Conservation (phyloP, 2,888 invertebrate genomes). For the Hermaeophaga mercurialis region DNA sequence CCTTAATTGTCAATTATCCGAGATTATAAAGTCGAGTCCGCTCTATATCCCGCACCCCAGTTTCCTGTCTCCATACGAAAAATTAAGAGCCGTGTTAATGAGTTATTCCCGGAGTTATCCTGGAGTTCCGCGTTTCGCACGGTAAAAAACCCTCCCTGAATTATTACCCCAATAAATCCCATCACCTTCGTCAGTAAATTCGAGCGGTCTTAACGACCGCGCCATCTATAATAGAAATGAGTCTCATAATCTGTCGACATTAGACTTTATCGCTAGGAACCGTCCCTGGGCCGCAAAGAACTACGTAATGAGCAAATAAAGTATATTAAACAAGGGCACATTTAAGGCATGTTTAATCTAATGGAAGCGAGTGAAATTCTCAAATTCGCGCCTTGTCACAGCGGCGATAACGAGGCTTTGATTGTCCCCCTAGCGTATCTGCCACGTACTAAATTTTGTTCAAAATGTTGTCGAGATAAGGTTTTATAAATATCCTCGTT, state of each 20-base stretch:
- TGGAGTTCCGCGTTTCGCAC: constrained; percentile 1
- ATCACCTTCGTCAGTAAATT: constrained; percentile 23
- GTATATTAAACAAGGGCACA: constrained; percentile 51
- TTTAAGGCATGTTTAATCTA: constrained; percentile 50
- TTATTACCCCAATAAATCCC: constrained; percentile 18
- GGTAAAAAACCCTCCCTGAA: constrained; percentile 14
- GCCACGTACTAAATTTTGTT: constrained; percentile 54
- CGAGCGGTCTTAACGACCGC: constrained; percentile 15
- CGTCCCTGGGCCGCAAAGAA: constrained; percentile 40
- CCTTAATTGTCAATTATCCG: constrained; percentile 12
- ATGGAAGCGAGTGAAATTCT: constrained; percentile 48
- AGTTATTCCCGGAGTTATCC: constrained; percentile 14
- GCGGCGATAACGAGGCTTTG: constrained; percentile 47
- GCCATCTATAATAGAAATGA: constrained; percentile 21
- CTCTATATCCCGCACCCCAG: constrained; percentile 9
- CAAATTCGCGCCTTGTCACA: constrained; percentile 45
- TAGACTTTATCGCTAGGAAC: constrained; percentile 38
- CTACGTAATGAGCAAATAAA: constrained; percentile 49
- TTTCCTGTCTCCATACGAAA: constrained; percentile 10
- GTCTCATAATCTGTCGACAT: constrained; percentile 22
- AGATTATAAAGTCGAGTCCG: constrained; percentile 15
- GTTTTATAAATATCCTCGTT: constrained; percentile 56
- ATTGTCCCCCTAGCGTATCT: constrained; percentile 49
- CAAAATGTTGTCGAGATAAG: constrained; percentile 55
- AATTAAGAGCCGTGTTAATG: constrained; percentile 24